Conservation (phyloP, 1,140 invertebrate genomes). For the Drosophila takahashii region DNA sequence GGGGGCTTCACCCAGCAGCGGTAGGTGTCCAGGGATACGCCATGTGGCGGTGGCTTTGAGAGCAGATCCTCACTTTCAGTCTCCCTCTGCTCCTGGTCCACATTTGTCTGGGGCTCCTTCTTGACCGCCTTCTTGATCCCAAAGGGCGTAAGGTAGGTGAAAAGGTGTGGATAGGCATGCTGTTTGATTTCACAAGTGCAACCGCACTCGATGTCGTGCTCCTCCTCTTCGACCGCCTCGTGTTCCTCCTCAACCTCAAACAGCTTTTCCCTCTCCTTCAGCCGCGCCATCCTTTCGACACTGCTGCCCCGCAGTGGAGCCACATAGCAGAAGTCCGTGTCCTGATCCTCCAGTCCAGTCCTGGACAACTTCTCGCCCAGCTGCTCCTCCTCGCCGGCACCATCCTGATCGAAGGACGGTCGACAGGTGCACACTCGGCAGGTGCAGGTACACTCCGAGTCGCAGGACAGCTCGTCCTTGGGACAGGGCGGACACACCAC, state of each 20-base stretch:
- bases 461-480: conserved; percentile 27
- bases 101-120: neutral
- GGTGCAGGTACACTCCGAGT: conserved; percentile 61
- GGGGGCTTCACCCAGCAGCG: conserved; percentile 46
- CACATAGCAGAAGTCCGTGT: conserved; percentile 66
- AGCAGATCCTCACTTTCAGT: conserved; percentile 15
- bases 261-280: neutral
- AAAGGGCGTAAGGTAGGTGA: conserved; percentile 57
- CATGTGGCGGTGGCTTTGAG: conserved; percentile 28
- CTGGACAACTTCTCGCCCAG: conserved; percentile 30
- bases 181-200: conserved; percentile 46
- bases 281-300: neutral
- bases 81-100: neutral
- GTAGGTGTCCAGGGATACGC: conserved; percentile 44
- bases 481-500: conserved; percentile 50
- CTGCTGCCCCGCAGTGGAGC: conserved; percentile 49
- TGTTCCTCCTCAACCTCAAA: conserved; percentile 1
- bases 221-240: neutral
- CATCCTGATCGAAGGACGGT: conserved; percentile 11
- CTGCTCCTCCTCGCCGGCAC: conserved; percentile 47
- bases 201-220: conserved; percentile 14
- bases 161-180: conserved; percentile 42
- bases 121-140: neutral
- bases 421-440: conserved; percentile 53
- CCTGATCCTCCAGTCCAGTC: conserved; percentile 56